Evolutionary conservation across 2,797 vertebrate genomes (phyloP), one percentile per base, ranked within the genome.

Genomic region (Urocyon cinereoargenteus): DNA sequence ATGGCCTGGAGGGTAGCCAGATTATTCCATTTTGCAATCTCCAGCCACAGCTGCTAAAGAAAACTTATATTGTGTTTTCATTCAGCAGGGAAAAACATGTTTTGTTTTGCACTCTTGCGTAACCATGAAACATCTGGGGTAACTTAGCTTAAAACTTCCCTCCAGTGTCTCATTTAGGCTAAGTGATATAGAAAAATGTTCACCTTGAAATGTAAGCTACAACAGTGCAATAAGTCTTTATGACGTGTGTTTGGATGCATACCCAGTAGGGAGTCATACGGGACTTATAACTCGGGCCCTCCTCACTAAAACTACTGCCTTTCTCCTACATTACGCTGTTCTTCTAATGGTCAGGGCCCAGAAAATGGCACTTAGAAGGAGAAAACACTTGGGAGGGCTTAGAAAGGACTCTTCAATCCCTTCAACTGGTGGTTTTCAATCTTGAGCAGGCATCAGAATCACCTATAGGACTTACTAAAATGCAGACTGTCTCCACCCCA

Each of bases 61-160:
- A 97, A 97, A 98, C 93, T 96, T 96, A 91, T 57, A 93, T 84
- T 90, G 82, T 96, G 91, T 96, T 97, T 97, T 96, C 90, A 86
- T 92, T 94, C 86, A 66, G 31, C 8, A 13, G 77, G 93, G 84
- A 97, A 96, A 96, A 97, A 97, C 96, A 98, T 94, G 95, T 98
- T 98, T 96, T 98, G 95, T 85, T 97, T 96, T 95, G 81, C 75
- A 59, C 79, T 92, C 91, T 97, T 98, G 96, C 62, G 6, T 97
- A 98, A 97, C 84, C 79, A 59, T 55, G 83, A 92, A 96, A 97
- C 96, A 96, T 97, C 97, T 98, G 95, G 97, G 73, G 51, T 22
- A 87, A 88, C 66, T 97, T 94, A 96, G 97, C 62, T 91, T 64
- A 90, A 97, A 96, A 92, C 36, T 85, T 95, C 61, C 81, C 93